Base-by-base conservation (phyloP, 2,888 invertebrate genomes). In the Sinotaia quadrata region DNA sequence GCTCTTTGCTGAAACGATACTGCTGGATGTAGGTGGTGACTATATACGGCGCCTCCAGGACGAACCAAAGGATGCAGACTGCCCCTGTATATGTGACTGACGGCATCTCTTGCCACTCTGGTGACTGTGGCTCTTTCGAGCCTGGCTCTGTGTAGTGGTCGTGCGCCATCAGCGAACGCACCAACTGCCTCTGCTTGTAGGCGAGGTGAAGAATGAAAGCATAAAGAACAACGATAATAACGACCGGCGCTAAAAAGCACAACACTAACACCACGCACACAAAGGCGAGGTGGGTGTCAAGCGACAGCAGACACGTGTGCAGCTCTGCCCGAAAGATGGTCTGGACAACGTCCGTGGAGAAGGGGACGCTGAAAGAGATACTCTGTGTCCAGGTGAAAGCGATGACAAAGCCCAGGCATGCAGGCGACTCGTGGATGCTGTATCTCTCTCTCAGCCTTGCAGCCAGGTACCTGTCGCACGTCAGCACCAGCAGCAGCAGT, bases 381-480 rank as follows among this genome's bases (percentile, higher is more conserved):
- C 82, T 74, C 34, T 84, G 82, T 2, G 83, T 24, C 86, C 86
- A 86, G 1, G 81, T 77, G 67, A 75, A 81, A 0, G 68, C 52
- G 5, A 85, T 74, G 33, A 84, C 36, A 2, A 80, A 59, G 7
- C 70, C 65, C 3, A 80, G 73, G 52, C 80, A 68, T 10, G 70
- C 68, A 1, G 72, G 68, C 4, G 76, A 80, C 34, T 83, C 58
- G 41, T 79, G 70, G 8, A 72, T 58, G 4, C 74, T 73, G 62
- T 83, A 81, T 51, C 73, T 77, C 2, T 66, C 72, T n/a, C 78
- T 73, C 49, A 74, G 73, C 24, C 69, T 72, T 24, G 84, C 77
- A 18, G 82, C 81, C n/a, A 83, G 68, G 69, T 82, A 76, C 36
- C 84, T 75, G 63, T 86, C 85, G 4, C 78, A 57, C n/a, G 79